phyloP scores from a whole-genome alignment of 1,140 invertebrate species.

The Eufriesea mexicana region DNA sequence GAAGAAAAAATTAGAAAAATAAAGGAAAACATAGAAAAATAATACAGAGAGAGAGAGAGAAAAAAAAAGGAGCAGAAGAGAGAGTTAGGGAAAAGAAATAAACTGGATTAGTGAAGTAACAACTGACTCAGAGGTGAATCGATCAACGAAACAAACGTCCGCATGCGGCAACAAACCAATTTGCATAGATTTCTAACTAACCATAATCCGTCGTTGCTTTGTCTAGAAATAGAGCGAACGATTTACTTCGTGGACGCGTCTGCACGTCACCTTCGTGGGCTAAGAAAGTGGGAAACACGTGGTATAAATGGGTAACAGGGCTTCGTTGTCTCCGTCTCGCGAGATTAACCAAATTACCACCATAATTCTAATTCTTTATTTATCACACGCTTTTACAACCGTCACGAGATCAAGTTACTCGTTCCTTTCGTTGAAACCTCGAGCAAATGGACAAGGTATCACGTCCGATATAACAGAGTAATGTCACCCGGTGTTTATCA shows the following conservation, averaged over 20 bases:
- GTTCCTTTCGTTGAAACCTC: background rate
- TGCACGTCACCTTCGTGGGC: slow-evolving; percentile 28
- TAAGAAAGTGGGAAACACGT: slow-evolving; percentile 28
- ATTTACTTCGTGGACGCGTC: slow-evolving; percentile 66
- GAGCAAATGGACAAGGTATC: background rate
- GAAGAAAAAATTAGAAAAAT: too few relatives aligned
- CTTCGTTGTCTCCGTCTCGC: slow-evolving; percentile 26
- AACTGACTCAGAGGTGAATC: slow-evolving; percentile 53
- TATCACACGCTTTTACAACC: background rate
- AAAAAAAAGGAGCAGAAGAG: slow-evolving; percentile 18
- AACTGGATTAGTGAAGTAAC: slow-evolving; percentile 60
- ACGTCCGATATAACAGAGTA: too few relatives aligned
- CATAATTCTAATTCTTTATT: background rate
- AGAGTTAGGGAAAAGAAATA: slow-evolving; percentile 13
- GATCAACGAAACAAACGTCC: slow-evolving; percentile 68
- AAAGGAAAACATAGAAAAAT: background rate
- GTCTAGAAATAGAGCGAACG: slow-evolving; percentile 77
- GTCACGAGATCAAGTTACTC: background rate
- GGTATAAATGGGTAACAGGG: slow-evolving; percentile 17
- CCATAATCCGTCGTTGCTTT: slow-evolving; percentile 79
- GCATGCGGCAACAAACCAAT: slow-evolving; percentile 76
- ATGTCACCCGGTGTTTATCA: background rate
- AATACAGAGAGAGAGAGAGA: slow-evolving; percentile 6
- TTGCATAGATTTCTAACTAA: slow-evolving; percentile 77
- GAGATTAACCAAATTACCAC: too few relatives aligned